These are phyloP conservation scores for Pipistrellus pipistrellus DNA, from an alignment of 2,797 vertebrate genomes.

Conservation along the genomic window DNA sequence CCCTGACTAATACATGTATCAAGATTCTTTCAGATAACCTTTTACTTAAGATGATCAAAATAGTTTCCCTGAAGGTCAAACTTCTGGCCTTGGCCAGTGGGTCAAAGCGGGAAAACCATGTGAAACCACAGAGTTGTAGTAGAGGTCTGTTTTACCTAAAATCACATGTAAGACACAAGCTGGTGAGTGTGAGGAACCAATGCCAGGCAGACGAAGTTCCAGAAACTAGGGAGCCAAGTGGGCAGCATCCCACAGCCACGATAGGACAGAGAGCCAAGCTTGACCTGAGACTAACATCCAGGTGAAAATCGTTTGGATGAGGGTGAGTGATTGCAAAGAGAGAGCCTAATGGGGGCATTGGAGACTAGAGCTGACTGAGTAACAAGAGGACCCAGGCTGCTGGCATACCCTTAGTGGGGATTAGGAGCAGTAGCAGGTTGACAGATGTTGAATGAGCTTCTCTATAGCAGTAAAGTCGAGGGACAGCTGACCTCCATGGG, in stretches of 20 bases:
- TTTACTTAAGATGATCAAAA: slow-evolving; percentile 6
- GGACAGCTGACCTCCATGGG: not conserved
- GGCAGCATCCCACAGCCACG: not conserved
- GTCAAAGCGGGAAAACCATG: not conserved
- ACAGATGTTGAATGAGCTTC: not conserved
- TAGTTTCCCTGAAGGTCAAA: not conserved
- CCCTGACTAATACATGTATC: not conserved
- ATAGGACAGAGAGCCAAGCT: not conserved
- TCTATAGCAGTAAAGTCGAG: not conserved
- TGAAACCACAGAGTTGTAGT: not conserved
- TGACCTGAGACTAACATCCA: not conserved
- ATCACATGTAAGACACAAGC: not conserved
- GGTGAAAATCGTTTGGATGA: not conserved
- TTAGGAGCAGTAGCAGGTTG: not conserved
- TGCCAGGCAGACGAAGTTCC: not conserved
- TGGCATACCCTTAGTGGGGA: not conserved
- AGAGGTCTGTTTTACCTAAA: not conserved
- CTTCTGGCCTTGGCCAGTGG: not conserved
- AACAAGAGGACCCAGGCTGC: not conserved
- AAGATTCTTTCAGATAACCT: not conserved
- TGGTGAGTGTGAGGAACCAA: not conserved
- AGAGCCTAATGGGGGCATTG: too few relatives aligned
- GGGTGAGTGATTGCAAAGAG: not conserved
- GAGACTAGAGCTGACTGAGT: not conserved
- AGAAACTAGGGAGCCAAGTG: not conserved